Conservation (phyloP, 23 tunicate species). For the Oikopleura vanhoeffeni region DNA sequence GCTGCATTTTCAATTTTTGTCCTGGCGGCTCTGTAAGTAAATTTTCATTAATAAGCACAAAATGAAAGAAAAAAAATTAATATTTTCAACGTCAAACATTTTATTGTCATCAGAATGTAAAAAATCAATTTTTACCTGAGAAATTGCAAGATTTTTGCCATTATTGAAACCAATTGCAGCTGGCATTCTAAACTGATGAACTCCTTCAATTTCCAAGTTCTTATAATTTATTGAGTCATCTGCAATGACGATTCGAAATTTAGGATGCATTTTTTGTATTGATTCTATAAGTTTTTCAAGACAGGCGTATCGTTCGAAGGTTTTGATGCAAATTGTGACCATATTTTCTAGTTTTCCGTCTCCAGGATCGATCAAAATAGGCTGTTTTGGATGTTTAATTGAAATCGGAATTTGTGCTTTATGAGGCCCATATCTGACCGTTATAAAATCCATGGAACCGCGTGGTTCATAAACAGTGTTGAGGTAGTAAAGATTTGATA, state of each 20-base stretch:
- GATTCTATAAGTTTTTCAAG: background rate
- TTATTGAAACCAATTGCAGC: background rate
- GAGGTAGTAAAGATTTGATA: too few species aligned
- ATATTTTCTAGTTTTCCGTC: background rate
- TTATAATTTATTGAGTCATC: slow-evolving; percentile 4
- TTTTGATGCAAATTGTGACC: slow-evolving; percentile 14
- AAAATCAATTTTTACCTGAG: slow-evolving; percentile 8
- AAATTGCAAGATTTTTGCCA: slow-evolving; percentile 9
- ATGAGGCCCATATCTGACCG: background rate
- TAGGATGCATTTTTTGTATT: background rate
- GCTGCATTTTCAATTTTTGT: too few species aligned
- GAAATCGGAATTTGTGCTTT: background rate
- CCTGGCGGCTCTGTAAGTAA: too few species aligned
- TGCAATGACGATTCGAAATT: background rate
- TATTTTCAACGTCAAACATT: too few species aligned
- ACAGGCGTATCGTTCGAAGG: slow-evolving; percentile 2
- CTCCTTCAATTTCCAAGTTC: background rate
- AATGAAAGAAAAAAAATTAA: too few species aligned
- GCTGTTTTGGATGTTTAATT: background rate
- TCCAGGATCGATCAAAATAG: background rate
- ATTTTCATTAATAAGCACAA: too few species aligned
- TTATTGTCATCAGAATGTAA: too few species aligned
- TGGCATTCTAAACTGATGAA: slow-evolving; percentile 5
- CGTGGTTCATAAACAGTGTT: background rate
- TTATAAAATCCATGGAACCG: background rate